Conservation (phyloP, 92 coral and sea anemone genomes). For the Porites evermanni region DNA sequence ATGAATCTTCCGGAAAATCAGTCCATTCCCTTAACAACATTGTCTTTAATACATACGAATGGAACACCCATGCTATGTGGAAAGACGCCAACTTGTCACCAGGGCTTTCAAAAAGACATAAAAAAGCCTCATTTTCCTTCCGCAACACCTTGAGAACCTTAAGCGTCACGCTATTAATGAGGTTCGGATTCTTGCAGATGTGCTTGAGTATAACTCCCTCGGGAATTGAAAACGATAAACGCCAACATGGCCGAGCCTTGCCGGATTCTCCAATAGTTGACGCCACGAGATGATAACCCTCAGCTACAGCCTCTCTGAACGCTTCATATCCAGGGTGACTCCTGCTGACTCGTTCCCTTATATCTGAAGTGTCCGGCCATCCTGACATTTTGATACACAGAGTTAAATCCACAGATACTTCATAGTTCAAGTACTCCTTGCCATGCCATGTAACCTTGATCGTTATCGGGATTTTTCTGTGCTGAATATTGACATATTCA, state of each 20-base stretch:
- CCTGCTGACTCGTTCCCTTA: constrained; percentile 10
- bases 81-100: constrained; percentile 3
- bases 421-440: constrained; percentile 20
- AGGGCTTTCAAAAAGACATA: constrained; percentile 16
- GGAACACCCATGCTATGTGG: constrained; percentile 44
- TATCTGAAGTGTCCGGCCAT: constrained; percentile 62
- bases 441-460: constrained; percentile 59
- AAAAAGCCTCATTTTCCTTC: constrained; percentile 42
- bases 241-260: constrained; percentile 61
- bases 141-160: constrained; percentile 59
- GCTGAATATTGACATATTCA: constrained; percentile 29
- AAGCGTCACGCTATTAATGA: constrained; percentile 26
- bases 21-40: constrained; percentile 71
- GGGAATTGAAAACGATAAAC: constrained; percentile 64
- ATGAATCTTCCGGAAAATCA: constrained; percentile 41
- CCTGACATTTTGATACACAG: constrained; percentile 55
- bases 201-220: constrained; percentile 56
- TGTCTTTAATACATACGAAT: constrained; percentile 62
- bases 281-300: constrained; percentile 64
- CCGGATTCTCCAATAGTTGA: constrained; percentile 72
- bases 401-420: constrained; percentile 48
- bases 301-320: constrained; percentile 16
- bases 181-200: constrained; percentile 17
- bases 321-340: constrained; percentile 53
- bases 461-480: constrained; percentile 63